phyloP scores from a whole-genome alignment of 64 coral and sea anemone genomes.

The Stichodactyla helianthus region DNA sequence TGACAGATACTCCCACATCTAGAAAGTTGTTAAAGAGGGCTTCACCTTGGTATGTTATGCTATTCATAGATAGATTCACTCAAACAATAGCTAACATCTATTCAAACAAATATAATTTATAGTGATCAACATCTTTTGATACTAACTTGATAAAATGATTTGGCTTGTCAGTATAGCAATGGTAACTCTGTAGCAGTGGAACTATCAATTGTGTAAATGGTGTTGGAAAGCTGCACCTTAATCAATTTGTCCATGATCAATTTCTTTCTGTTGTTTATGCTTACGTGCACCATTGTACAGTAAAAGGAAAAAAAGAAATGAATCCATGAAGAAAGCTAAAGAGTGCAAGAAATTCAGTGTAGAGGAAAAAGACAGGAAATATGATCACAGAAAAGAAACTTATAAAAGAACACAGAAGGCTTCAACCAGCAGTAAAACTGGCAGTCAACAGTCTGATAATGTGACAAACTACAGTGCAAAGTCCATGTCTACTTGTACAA shows the following conservation, averaged over 20 bases:
- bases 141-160: too few relatives aligned
- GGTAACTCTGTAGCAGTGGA: too few relatives aligned
- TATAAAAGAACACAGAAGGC: not conserved
- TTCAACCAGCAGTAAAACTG: not conserved
- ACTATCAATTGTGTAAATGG: too few relatives aligned
- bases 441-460: not conserved
- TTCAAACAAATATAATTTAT: too few relatives aligned
- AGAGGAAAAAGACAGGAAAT: not conserved
- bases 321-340: not conserved
- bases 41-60: not conserved
- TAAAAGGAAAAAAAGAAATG: not conserved
- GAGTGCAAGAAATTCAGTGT: not conserved
- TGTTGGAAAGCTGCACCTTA: too few relatives aligned
- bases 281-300: not conserved
- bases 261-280: not conserved
- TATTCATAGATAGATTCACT: not conserved
- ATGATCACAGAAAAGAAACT: not conserved
- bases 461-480: conserved; percentile 7
- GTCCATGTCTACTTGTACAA: conserved; percentile 3
- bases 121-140: too few relatives aligned
- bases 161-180: too few relatives aligned
- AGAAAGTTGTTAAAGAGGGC: not conserved
- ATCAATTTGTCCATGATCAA: too few relatives aligned
- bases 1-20: not conserved
- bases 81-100: too few relatives aligned